Base-by-base conservation (phyloP, 2,113 vertebrate genomes). In the Peromyscus leucopus region DNA sequence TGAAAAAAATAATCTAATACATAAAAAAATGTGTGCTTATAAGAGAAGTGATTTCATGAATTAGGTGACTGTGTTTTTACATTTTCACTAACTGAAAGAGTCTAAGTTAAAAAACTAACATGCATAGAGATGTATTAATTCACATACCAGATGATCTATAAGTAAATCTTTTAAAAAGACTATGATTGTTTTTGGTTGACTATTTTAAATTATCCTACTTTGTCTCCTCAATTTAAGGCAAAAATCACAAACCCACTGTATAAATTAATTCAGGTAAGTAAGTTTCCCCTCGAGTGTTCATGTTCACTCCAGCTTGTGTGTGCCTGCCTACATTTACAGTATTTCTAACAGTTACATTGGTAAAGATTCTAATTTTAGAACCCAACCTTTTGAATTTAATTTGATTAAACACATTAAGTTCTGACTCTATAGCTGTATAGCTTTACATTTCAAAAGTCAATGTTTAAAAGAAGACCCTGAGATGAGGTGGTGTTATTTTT, bases 51-150 rank as follows among this genome's bases (percentile, higher is more conserved):
- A 63, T 86, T 91, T 97, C 67, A 95, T 97, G 97, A 98, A 98
- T 98, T 98, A 97, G 94, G 97, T 98, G 96, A 75, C 92, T 57
- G 28, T 85, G 63, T 91, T 59, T 89, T 97, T 96, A 83, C 90
- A 94, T 96, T 98, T 98, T 98, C 92, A 96, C 98, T 97, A 98
- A 90, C 75, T 90, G 90, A 97, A 95, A 97, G 94, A 90, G 93
- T 98, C 96, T 97, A 90, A 97, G 39, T 93, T 96, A 97, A 96
- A 67, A 67, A 94, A 94, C 71, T 82, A 95, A 92, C 33, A 96
- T 97, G 93, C 33, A 55, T 63, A 96, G 87, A 96, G 69, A 96
- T 4, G 0, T 97, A 96, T 84, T 93, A 85, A 97, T 98, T 67
- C 95, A 96, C 93, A 93, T 71, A 75, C 84, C 4, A 95, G 96